These are phyloP conservation scores for Drosophila buzzatii DNA, from an alignment of 2,888 invertebrate genomes.

Conservation along the genomic window DNA sequence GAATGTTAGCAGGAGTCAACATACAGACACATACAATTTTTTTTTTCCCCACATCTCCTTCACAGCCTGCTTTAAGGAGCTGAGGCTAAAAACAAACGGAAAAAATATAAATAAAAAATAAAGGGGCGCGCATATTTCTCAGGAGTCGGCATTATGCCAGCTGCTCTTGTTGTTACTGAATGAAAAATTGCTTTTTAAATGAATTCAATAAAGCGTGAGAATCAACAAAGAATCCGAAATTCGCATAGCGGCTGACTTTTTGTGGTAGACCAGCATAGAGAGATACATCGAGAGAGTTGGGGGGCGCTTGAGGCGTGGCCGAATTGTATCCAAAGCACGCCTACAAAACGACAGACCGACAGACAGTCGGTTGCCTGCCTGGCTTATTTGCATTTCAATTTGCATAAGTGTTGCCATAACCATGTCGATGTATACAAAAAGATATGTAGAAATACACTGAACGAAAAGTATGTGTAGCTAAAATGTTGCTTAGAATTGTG, in stretches of 20 bases:
- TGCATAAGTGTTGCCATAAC: conserved; percentile 74
- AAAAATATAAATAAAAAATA: background rate
- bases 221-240: conserved; percentile 44
- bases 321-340: conserved; percentile 9
- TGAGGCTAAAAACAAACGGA: background rate
- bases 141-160: conserved; percentile 23
- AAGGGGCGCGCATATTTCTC: conserved; percentile 17
- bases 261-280: conserved; percentile 12
- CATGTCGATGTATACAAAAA: conserved; percentile 21
- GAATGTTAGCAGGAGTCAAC: conserved; percentile 65
- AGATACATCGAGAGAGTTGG: no score
- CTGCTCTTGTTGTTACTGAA: conserved; percentile 27
- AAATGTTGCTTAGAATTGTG: background rate
- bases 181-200: conserved; percentile 81
- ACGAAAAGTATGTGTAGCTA: background rate
- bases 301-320: background rate
- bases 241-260: conserved; percentile 31
- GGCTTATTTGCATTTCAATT: conserved; percentile 80
- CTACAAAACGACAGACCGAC: conserved; percentile 17
- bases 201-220: conserved; percentile 78
- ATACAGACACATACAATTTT: background rate
- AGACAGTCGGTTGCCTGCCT: conserved; percentile 30
- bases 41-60: conserved; percentile 23
- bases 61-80: conserved; percentile 27
- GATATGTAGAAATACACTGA: conserved; percentile 13